Percentiles rank a stretch among this genome's conserved stretches.
phyloP scores from a whole-genome alignment of 2,797 vertebrate genomes.

The Rhyacichthys aspro region DNA sequence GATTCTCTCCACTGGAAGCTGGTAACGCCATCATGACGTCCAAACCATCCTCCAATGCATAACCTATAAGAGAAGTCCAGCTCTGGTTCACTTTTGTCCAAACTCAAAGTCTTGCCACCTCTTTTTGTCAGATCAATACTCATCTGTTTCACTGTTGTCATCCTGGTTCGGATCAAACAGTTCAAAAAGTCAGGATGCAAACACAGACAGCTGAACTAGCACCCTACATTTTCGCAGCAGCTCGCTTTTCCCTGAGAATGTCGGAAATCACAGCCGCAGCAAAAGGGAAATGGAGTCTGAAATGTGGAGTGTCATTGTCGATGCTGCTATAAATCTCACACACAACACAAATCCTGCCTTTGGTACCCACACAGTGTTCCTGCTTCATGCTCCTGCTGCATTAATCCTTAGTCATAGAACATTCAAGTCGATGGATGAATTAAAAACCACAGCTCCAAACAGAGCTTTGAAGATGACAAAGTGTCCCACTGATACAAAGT shows the following conservation, averaged over 20 bases:
- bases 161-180: conserved; percentile 2
- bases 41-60: neutral
- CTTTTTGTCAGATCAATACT: neutral
- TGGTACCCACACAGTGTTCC: neutral
- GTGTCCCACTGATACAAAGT: neutral
- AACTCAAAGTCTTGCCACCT: too few relatives aligned
- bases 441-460: neutral
- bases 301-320: conserved; percentile 50
- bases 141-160: conserved; percentile 4
- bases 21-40: neutral
- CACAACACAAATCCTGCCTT: conserved; percentile 35
- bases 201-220: neutral
- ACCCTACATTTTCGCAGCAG: neutral
- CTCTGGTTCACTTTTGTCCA: neutral
- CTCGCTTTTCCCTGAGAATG: conserved; percentile 29
- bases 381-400: neutral
- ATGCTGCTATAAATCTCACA: conserved; percentile 44
- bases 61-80: neutral
- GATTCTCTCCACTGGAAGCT: neutral
- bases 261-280: conserved; percentile 52
- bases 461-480: neutral
- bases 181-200: conserved; percentile 1
- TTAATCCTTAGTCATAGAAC: neutral
- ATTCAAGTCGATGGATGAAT: neutral
- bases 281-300: conserved; percentile 46